Evolutionary conservation across 2,888 invertebrate genomes (phyloP).

Genomic region (Sinhomidia bicolor): DNA sequence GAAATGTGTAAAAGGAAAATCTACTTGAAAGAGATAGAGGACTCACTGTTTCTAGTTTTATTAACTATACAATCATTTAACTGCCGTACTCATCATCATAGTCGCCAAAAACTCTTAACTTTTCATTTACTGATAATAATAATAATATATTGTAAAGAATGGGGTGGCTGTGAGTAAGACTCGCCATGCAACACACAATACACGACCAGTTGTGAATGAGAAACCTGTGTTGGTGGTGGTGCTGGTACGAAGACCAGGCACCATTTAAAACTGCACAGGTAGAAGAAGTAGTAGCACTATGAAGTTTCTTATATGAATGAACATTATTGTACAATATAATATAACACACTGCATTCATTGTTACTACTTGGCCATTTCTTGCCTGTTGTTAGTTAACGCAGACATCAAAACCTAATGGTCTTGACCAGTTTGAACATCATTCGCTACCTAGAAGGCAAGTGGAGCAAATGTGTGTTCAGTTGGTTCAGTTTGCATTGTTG

Average conservation of each 20-base stretch:
- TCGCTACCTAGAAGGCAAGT: slow-evolving; percentile 72
- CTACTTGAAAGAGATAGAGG: slow-evolving; percentile 7
- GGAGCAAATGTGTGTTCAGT: slow-evolving; percentile 67
- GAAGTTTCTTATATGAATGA: slow-evolving; percentile 4
- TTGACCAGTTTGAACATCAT: slow-evolving; percentile 70
- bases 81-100: not conserved
- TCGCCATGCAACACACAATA: not conserved
- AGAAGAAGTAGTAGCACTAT: not conserved
- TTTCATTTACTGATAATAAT: not conserved
- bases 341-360: slow-evolving; percentile 18
- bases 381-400: slow-evolving; percentile 28
- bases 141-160: too few species aligned
- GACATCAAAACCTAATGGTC: slow-evolving; percentile 70
- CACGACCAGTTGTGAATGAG: not conserved
- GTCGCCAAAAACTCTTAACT: slow-evolving; percentile 14
- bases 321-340: slow-evolving; percentile 33
- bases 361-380: slow-evolving; percentile 39
- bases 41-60: not conserved
- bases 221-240: slow-evolving; percentile 28
- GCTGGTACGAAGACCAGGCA: slow-evolving; percentile 27
- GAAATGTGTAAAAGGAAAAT: slow-evolving; percentile 35
- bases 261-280: slow-evolving; percentile 25
- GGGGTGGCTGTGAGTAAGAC: not conserved
- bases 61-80: not conserved
- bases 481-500: slow-evolving; percentile 39